Base-by-base conservation (phyloP, 2,797 vertebrate genomes). In the Gambusia yucatana region DNA sequence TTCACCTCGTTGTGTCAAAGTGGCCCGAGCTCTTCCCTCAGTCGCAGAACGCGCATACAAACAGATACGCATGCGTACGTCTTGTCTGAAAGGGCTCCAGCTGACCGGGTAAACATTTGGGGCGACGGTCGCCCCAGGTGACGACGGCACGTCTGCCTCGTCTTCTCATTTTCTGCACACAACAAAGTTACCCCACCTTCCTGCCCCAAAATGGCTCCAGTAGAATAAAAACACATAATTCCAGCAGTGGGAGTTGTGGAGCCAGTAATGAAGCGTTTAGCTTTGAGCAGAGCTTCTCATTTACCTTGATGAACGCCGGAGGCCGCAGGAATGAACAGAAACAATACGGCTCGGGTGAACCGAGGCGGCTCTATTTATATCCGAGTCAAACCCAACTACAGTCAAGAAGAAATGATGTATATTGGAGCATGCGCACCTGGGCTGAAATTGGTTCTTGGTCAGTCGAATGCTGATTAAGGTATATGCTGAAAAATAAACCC, bases 91-190 rank as follows among this genome's bases (percentile, higher is more conserved):
- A 72, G 77, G 17, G 9, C 75, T 76, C 47, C 80, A 76, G 70
- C 73, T 75, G 86, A 84, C 47, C 1, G 76, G 3, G 82, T 88
- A 89, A 92, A 94, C 86, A 92, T 90, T 89, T 90, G 82, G 82
- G 81, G 79, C 28, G 59, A 59, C 67, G 73, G 84, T 82, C 63
- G 72, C 73, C 82, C 44, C 20, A 69, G 52, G 82, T 61, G 87
- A 88, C 79, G 74, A 52, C 55, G 80, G 84, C 41, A 28, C 44
- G 67, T 72, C 43, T 43, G 8, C 78, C 55, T 2, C 65, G 76
- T 80, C 72, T 73, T 36, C 82, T 33, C 75, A 82, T 89, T 71
- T 61, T 63, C 48, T 63, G 76, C 65, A 73, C 16, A 39, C 59
- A 43, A 61, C 36, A 75, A 65, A 46, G 72, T 84, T 65, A 50